A percentile compares a stretch with the other conserved stretches of the same genome.
phyloP scores from a whole-genome alignment of 2,888 invertebrate genomes.

The Agonopterix heracliana region DNA sequence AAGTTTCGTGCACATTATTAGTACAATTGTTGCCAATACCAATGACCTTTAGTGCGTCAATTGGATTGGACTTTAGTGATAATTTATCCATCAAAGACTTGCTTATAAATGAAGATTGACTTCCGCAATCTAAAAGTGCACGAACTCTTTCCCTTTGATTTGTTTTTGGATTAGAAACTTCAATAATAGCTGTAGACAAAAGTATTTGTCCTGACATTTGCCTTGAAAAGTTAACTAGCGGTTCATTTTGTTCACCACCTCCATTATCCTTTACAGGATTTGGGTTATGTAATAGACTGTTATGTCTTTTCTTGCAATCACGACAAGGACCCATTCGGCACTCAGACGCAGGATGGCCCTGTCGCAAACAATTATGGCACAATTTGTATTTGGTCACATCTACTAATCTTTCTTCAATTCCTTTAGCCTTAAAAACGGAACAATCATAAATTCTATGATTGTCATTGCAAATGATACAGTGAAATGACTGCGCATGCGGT shows the following conservation, averaged over 20 bases:
- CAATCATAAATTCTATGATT: conserved; percentile 22
- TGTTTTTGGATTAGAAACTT: conserved; percentile 13
- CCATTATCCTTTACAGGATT: not conserved
- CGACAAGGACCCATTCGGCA: conserved; percentile 24
- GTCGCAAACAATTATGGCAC: conserved; percentile 18
- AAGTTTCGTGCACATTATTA: conserved; percentile 11
- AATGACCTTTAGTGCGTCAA: too few species aligned
- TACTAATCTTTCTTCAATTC: conserved; percentile 7
- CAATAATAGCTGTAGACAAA: conserved; percentile 13
- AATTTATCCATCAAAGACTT: too few species aligned
- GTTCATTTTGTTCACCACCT: not conserved
- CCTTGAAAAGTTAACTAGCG: not conserved
- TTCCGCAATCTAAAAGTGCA: conserved; percentile 9
- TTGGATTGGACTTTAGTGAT: too few species aligned
- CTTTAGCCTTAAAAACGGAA: conserved; percentile 16
- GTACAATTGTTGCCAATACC: too few species aligned
- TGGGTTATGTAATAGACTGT: conserved; percentile 17
- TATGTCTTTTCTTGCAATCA: conserved; percentile 18
- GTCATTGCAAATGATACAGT: conserved; percentile 17
- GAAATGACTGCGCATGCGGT: not conserved
- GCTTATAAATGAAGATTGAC: too few species aligned
- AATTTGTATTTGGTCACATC: conserved; percentile 15
- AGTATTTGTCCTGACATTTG: conserved; percentile 3
- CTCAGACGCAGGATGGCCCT: conserved; percentile 13
- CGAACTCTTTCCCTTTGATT: conserved; percentile 5